phyloP scores from a whole-genome alignment of 2,113 vertebrate genomes.

The Henicopernis longicauda region DNA sequence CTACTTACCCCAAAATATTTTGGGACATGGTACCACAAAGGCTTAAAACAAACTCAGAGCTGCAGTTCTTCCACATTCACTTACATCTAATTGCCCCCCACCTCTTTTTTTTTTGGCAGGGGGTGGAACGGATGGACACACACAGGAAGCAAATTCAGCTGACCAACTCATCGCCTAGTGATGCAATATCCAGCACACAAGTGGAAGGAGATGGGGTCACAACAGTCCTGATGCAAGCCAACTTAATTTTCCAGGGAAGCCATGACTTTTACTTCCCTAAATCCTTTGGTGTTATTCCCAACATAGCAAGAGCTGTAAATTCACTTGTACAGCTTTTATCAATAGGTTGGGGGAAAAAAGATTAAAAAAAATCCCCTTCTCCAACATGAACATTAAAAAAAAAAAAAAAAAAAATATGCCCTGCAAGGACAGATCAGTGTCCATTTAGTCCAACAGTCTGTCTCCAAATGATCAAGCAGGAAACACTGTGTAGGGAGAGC shows the following conservation, averaged over 20 bases:
- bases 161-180: background rate
- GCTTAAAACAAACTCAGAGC: background rate
- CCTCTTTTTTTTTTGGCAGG: background rate
- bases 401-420: background rate
- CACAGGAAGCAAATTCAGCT: background rate
- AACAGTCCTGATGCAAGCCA: background rate
- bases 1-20: background rate
- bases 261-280: background rate
- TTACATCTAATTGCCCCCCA: background rate
- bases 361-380: background rate
- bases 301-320: background rate
- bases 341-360: accelerated
- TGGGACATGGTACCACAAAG: background rate
- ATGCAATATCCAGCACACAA: background rate
- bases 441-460: background rate
- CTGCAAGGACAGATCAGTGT: background rate
- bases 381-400: background rate
- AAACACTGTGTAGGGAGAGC: background rate
- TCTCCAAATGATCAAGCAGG: background rate
- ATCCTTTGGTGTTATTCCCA: background rate
- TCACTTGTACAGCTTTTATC: background rate
- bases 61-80: background rate
- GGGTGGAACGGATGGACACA: background rate
- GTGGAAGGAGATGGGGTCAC: background rate
- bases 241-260: background rate